phyloP scores from a whole-genome alignment of 1,140 invertebrate species.

The Atta cephalotes region DNA sequence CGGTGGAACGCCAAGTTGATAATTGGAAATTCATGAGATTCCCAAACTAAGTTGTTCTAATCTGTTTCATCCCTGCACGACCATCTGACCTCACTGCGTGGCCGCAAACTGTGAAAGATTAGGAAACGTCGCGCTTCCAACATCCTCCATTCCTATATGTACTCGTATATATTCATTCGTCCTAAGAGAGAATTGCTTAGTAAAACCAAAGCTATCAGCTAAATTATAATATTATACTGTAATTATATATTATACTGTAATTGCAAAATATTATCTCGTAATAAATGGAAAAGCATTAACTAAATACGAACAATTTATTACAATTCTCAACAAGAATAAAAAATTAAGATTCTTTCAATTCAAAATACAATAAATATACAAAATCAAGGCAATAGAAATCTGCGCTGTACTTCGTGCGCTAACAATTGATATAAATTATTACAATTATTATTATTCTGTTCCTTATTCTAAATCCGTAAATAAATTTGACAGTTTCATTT shows the following conservation, averaged over 20 bases:
- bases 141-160: slow-evolving; percentile 3
- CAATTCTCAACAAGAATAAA: background rate
- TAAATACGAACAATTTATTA: background rate
- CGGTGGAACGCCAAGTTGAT: slow-evolving; percentile 78
- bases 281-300: background rate
- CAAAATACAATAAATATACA: too few relatives aligned
- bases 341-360: too few relatives aligned
- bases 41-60: slow-evolving; percentile 81
- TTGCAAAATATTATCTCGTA: background rate
- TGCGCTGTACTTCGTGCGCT: too few relatives aligned
- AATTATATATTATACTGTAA: background rate
- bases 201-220: background rate
- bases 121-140: slow-evolving; percentile 15
- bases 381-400: too few relatives aligned
- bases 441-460: background rate
- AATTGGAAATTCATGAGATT: slow-evolving; percentile 84
- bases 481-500: background rate
- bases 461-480: background rate
- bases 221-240: background rate
- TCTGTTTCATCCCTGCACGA: slow-evolving; percentile 72
- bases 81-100: slow-evolving; percentile 58
- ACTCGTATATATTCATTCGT: background rate
- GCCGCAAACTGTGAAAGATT: slow-evolving; percentile 66
- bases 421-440: background rate
- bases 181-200: background rate